phyloP scores from a whole-genome alignment of 1,140 invertebrate genomes.

The Scaptomyza montana region DNA sequence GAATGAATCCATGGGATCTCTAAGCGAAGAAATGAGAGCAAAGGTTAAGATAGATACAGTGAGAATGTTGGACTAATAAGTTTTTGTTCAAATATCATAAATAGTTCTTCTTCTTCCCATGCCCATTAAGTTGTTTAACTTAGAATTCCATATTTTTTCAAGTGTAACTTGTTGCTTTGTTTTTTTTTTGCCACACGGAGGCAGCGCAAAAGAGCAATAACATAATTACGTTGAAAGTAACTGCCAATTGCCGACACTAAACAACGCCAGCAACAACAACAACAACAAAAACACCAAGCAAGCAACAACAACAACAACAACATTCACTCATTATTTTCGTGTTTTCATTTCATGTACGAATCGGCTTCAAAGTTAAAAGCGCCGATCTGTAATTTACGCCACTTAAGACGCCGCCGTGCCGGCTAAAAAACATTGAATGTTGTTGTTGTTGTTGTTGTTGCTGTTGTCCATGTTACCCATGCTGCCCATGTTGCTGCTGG shows the following conservation, averaged over 20 bases:
- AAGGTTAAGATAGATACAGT: too few species aligned
- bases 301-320: conserved; percentile 45
- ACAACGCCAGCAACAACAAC: conserved; percentile 63
- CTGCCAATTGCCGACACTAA: conserved; percentile 75
- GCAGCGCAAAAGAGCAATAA: conserved; percentile 59
- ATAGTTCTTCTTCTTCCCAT: too few species aligned
- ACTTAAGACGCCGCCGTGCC: conserved; percentile 81
- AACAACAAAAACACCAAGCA: conserved; percentile 48
- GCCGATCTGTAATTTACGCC: conserved; percentile 84
- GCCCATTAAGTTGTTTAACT: not conserved
- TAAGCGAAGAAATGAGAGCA: conserved; percentile 18
- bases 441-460: conserved; percentile 35
- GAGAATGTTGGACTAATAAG: too few species aligned
- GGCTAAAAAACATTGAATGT: conserved; percentile 69
- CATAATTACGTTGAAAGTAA: conserved; percentile 65
- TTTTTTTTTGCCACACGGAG: conserved; percentile 25
- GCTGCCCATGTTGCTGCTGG: conserved; percentile 46
- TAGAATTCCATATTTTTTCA: not conserved
- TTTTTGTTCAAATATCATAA: too few species aligned
- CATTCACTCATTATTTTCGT: conserved; percentile 82
- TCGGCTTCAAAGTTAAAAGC: conserved; percentile 83
- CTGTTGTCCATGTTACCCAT: conserved; percentile 38
- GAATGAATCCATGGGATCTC: conserved; percentile 88
- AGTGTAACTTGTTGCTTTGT: conserved; percentile 25
- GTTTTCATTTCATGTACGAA: conserved; percentile 84